phyloP scores from a whole-genome alignment of 1,140 invertebrate species.

The Asobara japonica region DNA sequence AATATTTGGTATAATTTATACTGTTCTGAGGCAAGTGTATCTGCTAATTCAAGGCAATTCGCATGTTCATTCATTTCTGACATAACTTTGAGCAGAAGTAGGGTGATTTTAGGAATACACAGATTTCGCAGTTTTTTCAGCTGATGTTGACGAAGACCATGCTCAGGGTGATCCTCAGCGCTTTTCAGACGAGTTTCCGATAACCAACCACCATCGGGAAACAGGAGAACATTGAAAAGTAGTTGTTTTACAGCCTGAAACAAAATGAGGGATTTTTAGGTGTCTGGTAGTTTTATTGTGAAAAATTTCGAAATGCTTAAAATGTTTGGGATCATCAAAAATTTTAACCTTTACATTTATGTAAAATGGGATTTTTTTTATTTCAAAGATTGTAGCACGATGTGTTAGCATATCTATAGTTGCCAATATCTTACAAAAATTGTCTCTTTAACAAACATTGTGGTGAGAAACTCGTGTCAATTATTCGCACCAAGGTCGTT shows the following conservation, averaged over 20 bases:
- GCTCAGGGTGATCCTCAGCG: slow-evolving; percentile 60
- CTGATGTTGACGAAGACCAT: slow-evolving; percentile 71
- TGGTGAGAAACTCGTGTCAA: no score
- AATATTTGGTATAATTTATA: slow-evolving; percentile 83
- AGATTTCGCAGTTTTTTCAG: slow-evolving; percentile 79
- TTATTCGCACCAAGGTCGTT: no score
- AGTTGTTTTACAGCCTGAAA: slow-evolving; percentile 77
- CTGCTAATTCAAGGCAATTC: slow-evolving; percentile 82
- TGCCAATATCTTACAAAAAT: no score
- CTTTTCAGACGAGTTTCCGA: slow-evolving; percentile 73
- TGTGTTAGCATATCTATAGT: no score
- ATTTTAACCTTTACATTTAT: no score
- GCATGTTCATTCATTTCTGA: slow-evolving; percentile 78
- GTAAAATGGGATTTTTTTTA: no score
- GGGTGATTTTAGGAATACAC: slow-evolving; percentile 85
- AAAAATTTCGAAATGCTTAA: no score
- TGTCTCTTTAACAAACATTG: no score
- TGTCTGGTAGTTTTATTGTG: no score
- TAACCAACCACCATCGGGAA: slow-evolving; percentile 91
- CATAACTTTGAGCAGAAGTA: slow-evolving; percentile 84
- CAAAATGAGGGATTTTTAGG: no score
- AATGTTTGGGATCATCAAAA: no score
- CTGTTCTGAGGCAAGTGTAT: slow-evolving; percentile 82
- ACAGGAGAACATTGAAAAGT: slow-evolving; percentile 88
- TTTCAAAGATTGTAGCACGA: no score